These are phyloP conservation scores for Synergus laeviventris DNA, from an alignment of 2,888 invertebrate species.

Conservation along the genomic window DNA sequence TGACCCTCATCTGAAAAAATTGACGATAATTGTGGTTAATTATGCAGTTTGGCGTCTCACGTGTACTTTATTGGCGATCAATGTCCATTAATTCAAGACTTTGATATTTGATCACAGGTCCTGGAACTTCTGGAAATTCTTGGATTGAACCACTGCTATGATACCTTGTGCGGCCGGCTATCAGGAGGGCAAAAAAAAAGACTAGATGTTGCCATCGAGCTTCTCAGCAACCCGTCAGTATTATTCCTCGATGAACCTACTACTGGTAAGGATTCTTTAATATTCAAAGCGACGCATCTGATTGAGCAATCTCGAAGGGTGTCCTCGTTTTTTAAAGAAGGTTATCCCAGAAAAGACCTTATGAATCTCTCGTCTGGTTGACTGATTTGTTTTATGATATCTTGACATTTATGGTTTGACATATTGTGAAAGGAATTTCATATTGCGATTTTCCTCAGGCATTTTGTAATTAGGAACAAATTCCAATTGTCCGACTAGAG, in stretches of 20 bases:
- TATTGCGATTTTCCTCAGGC: not conserved
- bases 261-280: conserved; percentile 75
- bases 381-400: conserved; percentile 1
- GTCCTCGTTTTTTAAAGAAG: not conserved
- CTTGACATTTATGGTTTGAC: conserved; percentile 7
- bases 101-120: conserved; percentile 78
- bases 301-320: not conserved
- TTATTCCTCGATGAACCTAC: conserved; percentile 94
- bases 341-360: not conserved
- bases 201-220: conserved; percentile 88
- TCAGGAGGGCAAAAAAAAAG: conserved; percentile 92
- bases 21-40: conserved; percentile 26
- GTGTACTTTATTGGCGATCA: conserved; percentile 1
- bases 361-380: not conserved
- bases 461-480: not conserved
- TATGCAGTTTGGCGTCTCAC: not conserved
- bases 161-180: conserved; percentile 84
- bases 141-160: conserved; percentile 83
- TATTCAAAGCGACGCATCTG: conserved; percentile 7
- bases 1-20: conserved; percentile 33
- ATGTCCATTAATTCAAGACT: conserved; percentile 12
- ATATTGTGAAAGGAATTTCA: conserved; percentile 2
- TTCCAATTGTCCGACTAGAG: not conserved
- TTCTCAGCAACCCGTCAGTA: conserved; percentile 91
- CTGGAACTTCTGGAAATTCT: conserved; percentile 85